Evolutionary conservation across 1,140 invertebrate genomes (phyloP), one percentile per base, ranked within the genome.

Genomic region (Drosophila nigrodunni): DNA sequence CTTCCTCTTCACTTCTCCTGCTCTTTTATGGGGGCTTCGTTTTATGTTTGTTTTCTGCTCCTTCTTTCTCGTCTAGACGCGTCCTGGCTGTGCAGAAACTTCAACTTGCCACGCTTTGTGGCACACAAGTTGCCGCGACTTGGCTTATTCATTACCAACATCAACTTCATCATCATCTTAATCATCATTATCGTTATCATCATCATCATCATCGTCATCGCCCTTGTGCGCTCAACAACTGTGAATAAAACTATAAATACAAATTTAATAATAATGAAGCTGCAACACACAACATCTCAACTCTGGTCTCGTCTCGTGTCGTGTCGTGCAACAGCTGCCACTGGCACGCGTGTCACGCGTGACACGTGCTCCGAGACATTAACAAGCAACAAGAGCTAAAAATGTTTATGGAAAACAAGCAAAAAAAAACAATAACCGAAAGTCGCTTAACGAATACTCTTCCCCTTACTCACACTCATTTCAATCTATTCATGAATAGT

Each of bases 61-160:
- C 64, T 7, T 25, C 30, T 46, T 87, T 49, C 69, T 43, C 58
- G 83, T 89, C 83, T 87, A 87, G 83, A 87, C 85, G 78, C 70
- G 62, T 55, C 61, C 15, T 64, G 35, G 47, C 21, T 52, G 25
- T 13, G 43, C 58, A 52, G 39, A 13, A 15, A 25, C 43, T 49
- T 54, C 71, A 50, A 15, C 44, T 52, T 46, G 34, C 25, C 60
- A 39, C 78, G 65, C 50, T 65, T 61, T 69, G 64, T 65, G 30
- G 39, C 61, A 21, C 59, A 67, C 67, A 76, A 60, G 72, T 68
- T 78, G 76, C 52, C 62, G 44, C 67, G 54, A 64, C 70, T 80
- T 83, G 83, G 85, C 85, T 89, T 73, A 83, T 89, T 89, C 80
- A 87, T 87, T 88, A 70, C 70, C 80, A 58, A 44, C 71, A 43